Evolutionary conservation across 2,797 vertebrate genomes (phyloP), one percentile per base, ranked within the genome.

Genomic region (Gymnopithys bicolor): DNA sequence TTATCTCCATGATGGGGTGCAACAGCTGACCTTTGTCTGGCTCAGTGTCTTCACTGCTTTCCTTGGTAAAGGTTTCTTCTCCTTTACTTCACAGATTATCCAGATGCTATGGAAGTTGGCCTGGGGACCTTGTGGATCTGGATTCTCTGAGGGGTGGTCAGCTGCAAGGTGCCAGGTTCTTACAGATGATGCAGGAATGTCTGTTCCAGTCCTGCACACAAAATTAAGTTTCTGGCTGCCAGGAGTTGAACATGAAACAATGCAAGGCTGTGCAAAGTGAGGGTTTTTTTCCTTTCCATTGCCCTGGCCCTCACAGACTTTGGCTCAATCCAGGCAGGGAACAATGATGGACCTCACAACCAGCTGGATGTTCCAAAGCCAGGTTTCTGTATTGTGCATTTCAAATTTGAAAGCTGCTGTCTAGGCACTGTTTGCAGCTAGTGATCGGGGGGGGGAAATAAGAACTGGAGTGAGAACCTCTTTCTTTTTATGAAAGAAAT

Each of bases 401-500:
- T 87, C 51, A 76, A 14, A 84, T 41, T 58, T 53, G 64, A 80
- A 86, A 80, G 45, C 46, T 84, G 64, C 21, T 89, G 35, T 51
- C n/a, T 37, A 21, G 11, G 32, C 11, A 30, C 41, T 45, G 11
- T 79, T 58, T 80, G 39, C n/a, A 49, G 25, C 8, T 53, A 27
- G 5, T 46, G 75, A 85, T 43, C 62, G 23, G 46, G 39, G 37
- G 37, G 27, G 80, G 59, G 52, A 85, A 78, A 27, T 33, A 70
- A 35, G 78, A 60, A 48, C 32, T n/a, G 56, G 52, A 52, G 41
- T 37, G 51, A 82, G 56, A 85, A 49, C 14, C 32, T 55, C 32
- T 48, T 92, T 45, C 43, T 43, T 77, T 89, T 96, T 84, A 87
- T 58, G 32, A 81, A 77, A 73, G 52, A 84, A 32, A 55, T 25